Percentiles rank a stretch among this genome's conserved stretches.
Evolutionary conservation across 2,797 vertebrate genomes (phyloP).

Genomic region (Triplophysa yarkandensis): DNA sequence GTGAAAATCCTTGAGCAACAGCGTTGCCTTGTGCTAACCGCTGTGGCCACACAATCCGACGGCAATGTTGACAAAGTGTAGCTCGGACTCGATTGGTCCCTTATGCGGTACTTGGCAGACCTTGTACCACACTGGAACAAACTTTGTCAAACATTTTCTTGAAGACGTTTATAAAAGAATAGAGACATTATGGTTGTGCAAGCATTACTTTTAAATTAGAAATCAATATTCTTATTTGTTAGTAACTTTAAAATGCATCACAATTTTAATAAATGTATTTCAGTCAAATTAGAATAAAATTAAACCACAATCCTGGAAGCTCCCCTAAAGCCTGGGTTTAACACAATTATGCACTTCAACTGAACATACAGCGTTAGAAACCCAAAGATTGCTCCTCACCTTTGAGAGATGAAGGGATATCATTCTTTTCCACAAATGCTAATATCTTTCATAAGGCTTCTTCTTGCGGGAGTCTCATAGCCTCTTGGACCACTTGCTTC

Average conservation of each 20-base stretch:
- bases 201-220: too few relatives aligned
- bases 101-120: background rate
- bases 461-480: conserved; percentile 59
- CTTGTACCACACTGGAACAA: too few relatives aligned
- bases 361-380: conserved; percentile 34
- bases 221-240: too few relatives aligned
- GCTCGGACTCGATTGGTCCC: background rate
- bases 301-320: background rate
- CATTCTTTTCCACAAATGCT: conserved; percentile 57
- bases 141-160: too few relatives aligned
- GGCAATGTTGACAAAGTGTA: conserved; percentile 22
- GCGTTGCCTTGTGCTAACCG: conserved; percentile 42
- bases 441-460: conserved; percentile 70
- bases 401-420: conserved; percentile 56
- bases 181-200: too few relatives aligned
- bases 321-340: background rate
- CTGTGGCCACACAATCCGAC: conserved; percentile 23
- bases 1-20: conserved; percentile 55
- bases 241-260: too few relatives aligned
- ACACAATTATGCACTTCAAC: conserved; percentile 44
- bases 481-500: conserved; percentile 65
- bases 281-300: too few relatives aligned
- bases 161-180: too few relatives aligned
- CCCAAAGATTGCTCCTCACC: conserved; percentile 56
- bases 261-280: too few relatives aligned